Conservation (phyloP, 2,888 invertebrate species). For the Liposcelis brunnea region DNA sequence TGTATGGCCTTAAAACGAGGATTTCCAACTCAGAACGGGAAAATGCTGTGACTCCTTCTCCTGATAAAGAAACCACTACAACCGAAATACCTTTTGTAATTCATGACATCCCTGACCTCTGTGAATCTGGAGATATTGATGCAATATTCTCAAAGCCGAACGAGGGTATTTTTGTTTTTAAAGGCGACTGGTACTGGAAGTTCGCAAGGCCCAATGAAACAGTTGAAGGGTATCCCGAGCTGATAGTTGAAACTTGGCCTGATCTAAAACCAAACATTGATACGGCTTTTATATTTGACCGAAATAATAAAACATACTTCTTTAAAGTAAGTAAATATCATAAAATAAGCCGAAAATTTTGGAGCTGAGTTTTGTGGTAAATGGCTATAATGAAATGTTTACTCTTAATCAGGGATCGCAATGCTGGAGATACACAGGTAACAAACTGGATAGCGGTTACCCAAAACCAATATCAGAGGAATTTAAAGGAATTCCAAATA, state of each 20-base stretch:
- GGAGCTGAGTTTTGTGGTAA: no score
- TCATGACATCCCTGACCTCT: constrained; percentile 52
- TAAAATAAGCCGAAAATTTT: no score
- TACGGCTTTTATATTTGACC: constrained; percentile 87
- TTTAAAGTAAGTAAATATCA: constrained; percentile 60
- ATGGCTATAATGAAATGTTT: no score
- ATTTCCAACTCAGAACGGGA: constrained; percentile 19
- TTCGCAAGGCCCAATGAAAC: constrained; percentile 72
- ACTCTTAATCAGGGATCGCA: constrained; percentile 38
- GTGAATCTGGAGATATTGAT: constrained; percentile 64
- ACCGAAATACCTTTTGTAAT: no score
- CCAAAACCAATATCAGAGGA: constrained; percentile 86
- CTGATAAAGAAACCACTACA: no score
- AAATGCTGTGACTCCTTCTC: no score
- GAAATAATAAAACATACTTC: constrained; percentile 93
- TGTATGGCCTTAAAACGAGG: constrained; percentile 55
- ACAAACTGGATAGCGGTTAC: constrained; percentile 69
- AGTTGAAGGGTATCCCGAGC: constrained; percentile 64
- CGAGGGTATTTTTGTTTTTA: constrained; percentile 77
- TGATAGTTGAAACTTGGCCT: constrained; percentile 67
- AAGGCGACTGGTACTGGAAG: constrained; percentile 66
- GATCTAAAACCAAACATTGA: constrained; percentile 76
- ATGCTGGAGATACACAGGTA: constrained; percentile 84
- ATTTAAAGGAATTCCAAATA: constrained; percentile 85
- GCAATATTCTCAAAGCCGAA: constrained; percentile 80